Conservation (phyloP, 2,888 invertebrate species). For the Cordilura impudica region DNA sequence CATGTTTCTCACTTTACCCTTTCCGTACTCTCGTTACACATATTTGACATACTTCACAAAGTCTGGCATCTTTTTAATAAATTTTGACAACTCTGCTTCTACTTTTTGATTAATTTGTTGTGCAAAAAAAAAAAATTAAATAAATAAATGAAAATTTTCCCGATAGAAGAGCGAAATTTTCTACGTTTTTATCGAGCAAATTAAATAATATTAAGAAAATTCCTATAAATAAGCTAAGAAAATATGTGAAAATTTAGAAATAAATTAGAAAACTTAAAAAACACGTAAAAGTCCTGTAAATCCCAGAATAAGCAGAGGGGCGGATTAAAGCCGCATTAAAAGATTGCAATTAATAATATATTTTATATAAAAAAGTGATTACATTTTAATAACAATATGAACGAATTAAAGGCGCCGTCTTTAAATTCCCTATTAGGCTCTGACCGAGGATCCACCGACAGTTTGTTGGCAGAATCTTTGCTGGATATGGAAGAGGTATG, state of each 20-base stretch:
- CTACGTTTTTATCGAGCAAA: background rate
- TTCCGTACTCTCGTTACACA: too few relatives aligned
- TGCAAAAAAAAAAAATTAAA: slow-evolving; percentile 37
- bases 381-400: slow-evolving; percentile 71
- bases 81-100: slow-evolving; percentile 8
- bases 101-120: slow-evolving; percentile 28
- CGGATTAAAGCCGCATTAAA: slow-evolving; percentile 43
- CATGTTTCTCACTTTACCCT: too few relatives aligned
- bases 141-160: slow-evolving; percentile 20
- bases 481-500: slow-evolving; percentile 85
- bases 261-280: background rate
- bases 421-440: slow-evolving; percentile 80
- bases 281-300: background rate
- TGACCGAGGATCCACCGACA: slow-evolving; percentile 84
- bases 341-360: background rate
- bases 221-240: background rate
- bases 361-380: background rate
- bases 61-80: background rate
- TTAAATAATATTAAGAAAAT: background rate
- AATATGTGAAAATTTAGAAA: slow-evolving; percentile 10
- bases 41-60: too few relatives aligned
- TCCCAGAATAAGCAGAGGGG: slow-evolving; percentile 12
- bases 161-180: slow-evolving; percentile 21
- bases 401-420: slow-evolving; percentile 76
- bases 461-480: slow-evolving; percentile 80